Evolutionary conservation across 1,140 invertebrate genomes (phyloP).

Genomic region (Elymnias hypermnestra): DNA sequence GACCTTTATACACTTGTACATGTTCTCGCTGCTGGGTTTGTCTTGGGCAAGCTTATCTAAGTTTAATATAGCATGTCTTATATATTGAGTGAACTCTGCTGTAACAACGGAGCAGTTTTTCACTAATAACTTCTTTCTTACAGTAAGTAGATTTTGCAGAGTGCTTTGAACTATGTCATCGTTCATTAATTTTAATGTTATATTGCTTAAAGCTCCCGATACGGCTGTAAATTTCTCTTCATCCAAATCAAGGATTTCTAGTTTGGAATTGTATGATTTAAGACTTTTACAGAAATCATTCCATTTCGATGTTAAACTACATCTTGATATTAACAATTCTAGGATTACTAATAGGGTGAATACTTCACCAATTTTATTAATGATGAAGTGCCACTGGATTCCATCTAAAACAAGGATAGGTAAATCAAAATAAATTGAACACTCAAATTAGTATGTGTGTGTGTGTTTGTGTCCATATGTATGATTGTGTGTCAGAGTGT

Average conservation of each 20-base stretch:
- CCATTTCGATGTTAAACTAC: slow-evolving; percentile 50
- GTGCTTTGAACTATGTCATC: slow-evolving; percentile 69
- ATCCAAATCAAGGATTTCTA: slow-evolving; percentile 33
- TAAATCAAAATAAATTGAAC: slow-evolving; percentile 3
- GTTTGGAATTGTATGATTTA: slow-evolving; percentile 22
- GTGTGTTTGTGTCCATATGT: too few relatives aligned
- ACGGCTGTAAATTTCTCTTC: slow-evolving; percentile 46
- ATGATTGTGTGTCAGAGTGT: too few relatives aligned
- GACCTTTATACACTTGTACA: slow-evolving; percentile 82
- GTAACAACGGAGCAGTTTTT: slow-evolving; percentile 81
- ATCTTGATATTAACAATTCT: slow-evolving; percentile 55
- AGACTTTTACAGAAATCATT: slow-evolving; percentile 50
- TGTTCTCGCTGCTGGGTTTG: slow-evolving; percentile 75
- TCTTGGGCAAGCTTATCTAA: slow-evolving; percentile 79
- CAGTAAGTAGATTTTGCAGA: slow-evolving; percentile 81
- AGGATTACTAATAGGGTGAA: slow-evolving; percentile 54
- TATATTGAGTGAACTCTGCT: slow-evolving; percentile 84
- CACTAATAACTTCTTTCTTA: slow-evolving; percentile 75
- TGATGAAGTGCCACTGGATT: slow-evolving; percentile 62
- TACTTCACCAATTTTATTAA: slow-evolving; percentile 66
- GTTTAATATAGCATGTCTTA: slow-evolving; percentile 80
- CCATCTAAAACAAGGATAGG: slow-evolving; percentile 45
- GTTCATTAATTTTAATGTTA: slow-evolving; percentile 57
- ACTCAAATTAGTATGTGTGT: background rate
- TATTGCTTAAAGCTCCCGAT: slow-evolving; percentile 42